Percentiles rank a stretch among this genome's conserved stretches.
Conservation (phyloP, 2,797 vertebrate genomes). For the Coccyzus lansbergi region DNA sequence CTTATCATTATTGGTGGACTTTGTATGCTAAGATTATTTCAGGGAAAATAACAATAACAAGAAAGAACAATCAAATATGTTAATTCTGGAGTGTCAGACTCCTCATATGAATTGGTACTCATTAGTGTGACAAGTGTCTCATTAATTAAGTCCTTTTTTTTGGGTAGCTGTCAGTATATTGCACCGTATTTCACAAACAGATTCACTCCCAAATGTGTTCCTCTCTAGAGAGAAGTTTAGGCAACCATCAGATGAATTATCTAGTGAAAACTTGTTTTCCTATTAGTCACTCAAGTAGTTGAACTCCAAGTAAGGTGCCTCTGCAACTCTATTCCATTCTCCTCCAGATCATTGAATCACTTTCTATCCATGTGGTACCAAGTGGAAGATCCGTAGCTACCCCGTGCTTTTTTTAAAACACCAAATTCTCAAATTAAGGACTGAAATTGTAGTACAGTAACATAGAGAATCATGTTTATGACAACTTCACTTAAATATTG, state of each 20-base stretch:
- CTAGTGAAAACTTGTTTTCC: constrained; percentile 2
- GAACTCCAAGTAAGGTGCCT: not conserved
- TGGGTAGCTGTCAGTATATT: not conserved
- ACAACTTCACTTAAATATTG: not conserved
- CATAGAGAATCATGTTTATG: not conserved
- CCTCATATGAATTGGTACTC: not conserved
- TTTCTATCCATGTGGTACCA: not conserved
- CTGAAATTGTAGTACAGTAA: not conserved
- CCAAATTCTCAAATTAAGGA: not conserved
- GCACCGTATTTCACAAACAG: not conserved
- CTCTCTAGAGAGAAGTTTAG: not conserved
- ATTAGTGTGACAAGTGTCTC: constrained; percentile 2
- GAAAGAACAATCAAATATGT: not conserved
- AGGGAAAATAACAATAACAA: not conserved
- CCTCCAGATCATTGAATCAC: not conserved
- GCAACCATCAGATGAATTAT: constrained; percentile 16
- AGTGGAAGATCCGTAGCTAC: not conserved
- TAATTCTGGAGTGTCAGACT: not conserved
- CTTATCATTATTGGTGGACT: not conserved
- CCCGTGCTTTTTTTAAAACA: not conserved
- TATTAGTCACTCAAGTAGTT: not conserved
- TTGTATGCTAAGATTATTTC: not conserved
- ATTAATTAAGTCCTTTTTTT: not conserved
- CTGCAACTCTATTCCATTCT: not conserved
- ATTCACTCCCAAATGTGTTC: not conserved